Percentiles rank a stretch among this genome's conserved stretches.
phyloP scores from a whole-genome alignment of 2,113 vertebrate species.

The Pedionomus torquatus region DNA sequence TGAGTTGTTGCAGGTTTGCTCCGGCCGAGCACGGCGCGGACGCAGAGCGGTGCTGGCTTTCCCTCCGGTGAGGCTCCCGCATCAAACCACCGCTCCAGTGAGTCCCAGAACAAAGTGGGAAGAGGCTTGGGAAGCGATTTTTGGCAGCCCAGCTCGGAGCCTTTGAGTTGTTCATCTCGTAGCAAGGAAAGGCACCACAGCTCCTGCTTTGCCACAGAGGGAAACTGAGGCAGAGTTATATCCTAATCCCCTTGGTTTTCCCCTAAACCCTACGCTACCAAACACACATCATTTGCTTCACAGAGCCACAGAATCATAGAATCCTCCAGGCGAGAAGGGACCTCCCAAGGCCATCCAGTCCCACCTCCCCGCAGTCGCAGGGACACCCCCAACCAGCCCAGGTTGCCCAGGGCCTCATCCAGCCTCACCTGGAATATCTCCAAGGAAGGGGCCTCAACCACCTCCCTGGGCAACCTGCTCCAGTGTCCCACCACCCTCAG shows the following conservation, averaged over 20 bases:
- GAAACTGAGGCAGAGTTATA: not conserved
- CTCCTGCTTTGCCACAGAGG: not conserved
- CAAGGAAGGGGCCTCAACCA: too few relatives aligned
- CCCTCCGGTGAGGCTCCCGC: not conserved
- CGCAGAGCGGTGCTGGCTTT: not conserved
- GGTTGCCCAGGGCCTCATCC: too few relatives aligned
- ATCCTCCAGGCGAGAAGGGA: too few relatives aligned
- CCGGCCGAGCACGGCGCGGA: not conserved
- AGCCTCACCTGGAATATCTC: too few relatives aligned
- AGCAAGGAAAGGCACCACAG: not conserved
- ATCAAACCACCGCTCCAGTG: rapidly evolving
- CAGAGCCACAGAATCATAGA: too few relatives aligned
- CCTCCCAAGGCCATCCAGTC: too few relatives aligned
- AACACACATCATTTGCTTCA: rapidly evolving
- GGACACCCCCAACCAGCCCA: too few relatives aligned
- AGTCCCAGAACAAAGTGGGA: not conserved
- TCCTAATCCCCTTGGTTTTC: not conserved
- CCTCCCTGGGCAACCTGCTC: too few relatives aligned
- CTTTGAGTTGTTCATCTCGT: rapidly evolving
- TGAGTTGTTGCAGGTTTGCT: not conserved
- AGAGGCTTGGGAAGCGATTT: not conserved
- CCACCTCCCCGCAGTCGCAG: too few relatives aligned
- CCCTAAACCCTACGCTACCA: rapidly evolving
- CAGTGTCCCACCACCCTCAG: too few relatives aligned
- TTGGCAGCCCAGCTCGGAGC: not conserved